Conservation (phyloP, 1,140 invertebrate species). For the Steinernema feltiae region DNA sequence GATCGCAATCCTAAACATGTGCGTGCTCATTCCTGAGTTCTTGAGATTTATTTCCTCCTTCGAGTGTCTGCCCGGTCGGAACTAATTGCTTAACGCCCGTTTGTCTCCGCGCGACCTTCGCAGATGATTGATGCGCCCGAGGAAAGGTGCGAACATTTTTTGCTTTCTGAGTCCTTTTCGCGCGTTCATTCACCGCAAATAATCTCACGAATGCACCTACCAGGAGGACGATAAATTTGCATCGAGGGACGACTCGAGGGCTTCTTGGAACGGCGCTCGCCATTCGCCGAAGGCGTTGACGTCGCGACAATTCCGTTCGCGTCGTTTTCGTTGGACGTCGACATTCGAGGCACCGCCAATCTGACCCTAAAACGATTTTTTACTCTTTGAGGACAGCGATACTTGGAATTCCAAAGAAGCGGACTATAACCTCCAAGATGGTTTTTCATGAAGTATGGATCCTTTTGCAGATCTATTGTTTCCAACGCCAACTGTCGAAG, state of each 20-base stretch:
- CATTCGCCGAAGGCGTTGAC: not conserved
- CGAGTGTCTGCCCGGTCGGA: not conserved
- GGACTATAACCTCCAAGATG: conserved; percentile 95
- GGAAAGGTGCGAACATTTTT: not conserved
- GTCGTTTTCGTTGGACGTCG: not conserved
- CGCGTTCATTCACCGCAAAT: not conserved
- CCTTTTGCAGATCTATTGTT: conserved; percentile 96
- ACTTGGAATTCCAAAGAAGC: too few species aligned
- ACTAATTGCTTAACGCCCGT: not conserved
- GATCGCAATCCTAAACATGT: conserved; percentile 6
- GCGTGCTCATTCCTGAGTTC: not conserved
- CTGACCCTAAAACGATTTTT: too few species aligned
- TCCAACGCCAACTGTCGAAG: conserved; percentile 90
- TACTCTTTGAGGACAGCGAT: too few species aligned
- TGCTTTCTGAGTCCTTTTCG: not conserved
- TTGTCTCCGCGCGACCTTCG: not conserved
- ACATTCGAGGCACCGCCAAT: not conserved
- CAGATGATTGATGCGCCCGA: not conserved
- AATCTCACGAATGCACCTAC: too few species aligned
- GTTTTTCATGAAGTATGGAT: conserved; percentile 99
- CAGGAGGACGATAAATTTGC: not conserved
- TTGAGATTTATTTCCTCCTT: not conserved
- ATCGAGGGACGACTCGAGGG: not conserved
- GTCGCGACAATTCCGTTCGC: not conserved
- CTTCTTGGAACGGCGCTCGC: not conserved